A percentile compares a stretch with the other conserved stretches of the same genome.
These are phyloP conservation scores for Tetranychus piercei DNA, from an alignment of 2,888 invertebrate species.

Conservation along the genomic window DNA sequence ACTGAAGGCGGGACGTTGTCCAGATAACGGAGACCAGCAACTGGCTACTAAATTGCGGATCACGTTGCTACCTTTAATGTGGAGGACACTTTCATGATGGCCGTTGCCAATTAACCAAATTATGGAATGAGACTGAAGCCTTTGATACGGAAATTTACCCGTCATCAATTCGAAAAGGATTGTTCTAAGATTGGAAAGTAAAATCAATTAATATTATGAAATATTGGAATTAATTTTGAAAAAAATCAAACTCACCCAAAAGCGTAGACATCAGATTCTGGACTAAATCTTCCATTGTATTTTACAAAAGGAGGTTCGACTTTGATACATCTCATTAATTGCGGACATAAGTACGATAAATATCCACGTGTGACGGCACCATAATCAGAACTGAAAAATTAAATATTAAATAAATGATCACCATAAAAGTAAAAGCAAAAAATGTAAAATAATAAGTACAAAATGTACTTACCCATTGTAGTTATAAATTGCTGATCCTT, in stretches of 20 bases:
- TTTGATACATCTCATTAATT: constrained; percentile 28
- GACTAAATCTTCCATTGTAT: constrained; percentile 26
- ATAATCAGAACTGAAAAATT: constrained; percentile 28
- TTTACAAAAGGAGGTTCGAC: constrained; percentile 28
- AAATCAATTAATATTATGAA: neutral
- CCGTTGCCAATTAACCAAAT: constrained; percentile 30
- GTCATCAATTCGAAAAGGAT: constrained; percentile 28
- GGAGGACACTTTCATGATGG: constrained; percentile 29
- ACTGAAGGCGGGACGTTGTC: constrained; percentile 30
- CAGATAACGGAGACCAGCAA: constrained; percentile 31
- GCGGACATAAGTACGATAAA: constrained; percentile 31
- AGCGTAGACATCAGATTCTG: constrained; percentile 31
- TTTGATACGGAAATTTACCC: constrained; percentile 2
- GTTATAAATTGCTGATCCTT: constrained; percentile 30
- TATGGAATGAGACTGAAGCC: constrained; percentile 25
- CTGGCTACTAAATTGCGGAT: constrained; percentile 32
- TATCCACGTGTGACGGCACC: constrained; percentile 32
- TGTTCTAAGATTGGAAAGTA: neutral
- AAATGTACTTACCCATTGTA: constrained; percentile 29
- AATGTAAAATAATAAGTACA: constrained; percentile 14
- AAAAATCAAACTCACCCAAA: constrained; percentile 28
- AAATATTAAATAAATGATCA: neutral
- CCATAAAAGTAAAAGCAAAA: neutral
- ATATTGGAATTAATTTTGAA: constrained; percentile 24
- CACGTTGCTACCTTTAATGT: constrained; percentile 30